Conservation (phyloP, 2,113 vertebrate genomes). For the Mobula hypostoma region DNA sequence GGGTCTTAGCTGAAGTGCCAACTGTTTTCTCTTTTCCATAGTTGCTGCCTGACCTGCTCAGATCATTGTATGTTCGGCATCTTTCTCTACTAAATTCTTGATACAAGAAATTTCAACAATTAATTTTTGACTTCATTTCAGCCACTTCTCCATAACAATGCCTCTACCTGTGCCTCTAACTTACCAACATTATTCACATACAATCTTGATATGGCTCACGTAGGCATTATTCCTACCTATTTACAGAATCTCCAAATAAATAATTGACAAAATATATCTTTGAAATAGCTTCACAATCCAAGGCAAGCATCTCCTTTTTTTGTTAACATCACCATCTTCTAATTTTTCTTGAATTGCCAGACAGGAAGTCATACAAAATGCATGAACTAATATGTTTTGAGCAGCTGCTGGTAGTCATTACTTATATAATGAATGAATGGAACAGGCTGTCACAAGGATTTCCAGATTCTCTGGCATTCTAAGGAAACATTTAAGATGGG, state of each 20-base stretch:
- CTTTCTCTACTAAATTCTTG: background rate
- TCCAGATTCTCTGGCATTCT: background rate
- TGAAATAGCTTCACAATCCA: background rate
- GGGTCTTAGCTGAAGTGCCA: too few relatives aligned
- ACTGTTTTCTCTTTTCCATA: too few relatives aligned
- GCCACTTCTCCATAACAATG: background rate
- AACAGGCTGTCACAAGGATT: background rate
- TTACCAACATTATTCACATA: background rate
- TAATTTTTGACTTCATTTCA: background rate
- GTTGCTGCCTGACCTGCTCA: too few relatives aligned
- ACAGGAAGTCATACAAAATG: background rate
- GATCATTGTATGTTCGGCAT: background rate
- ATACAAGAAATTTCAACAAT: background rate
- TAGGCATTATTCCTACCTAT: background rate
- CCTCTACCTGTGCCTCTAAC: background rate
- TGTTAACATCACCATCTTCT: background rate
- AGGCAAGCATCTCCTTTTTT: background rate
- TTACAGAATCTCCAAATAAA: background rate
- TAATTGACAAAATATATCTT: background rate
- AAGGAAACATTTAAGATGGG: background rate
- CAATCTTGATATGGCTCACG: background rate
- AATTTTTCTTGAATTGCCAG: background rate
- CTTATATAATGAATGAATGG: background rate
- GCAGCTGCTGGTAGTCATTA: background rate
- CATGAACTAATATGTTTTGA: background rate